Base-by-base conservation (phyloP, 1,140 invertebrate species). In the Drosophila pachea region DNA sequence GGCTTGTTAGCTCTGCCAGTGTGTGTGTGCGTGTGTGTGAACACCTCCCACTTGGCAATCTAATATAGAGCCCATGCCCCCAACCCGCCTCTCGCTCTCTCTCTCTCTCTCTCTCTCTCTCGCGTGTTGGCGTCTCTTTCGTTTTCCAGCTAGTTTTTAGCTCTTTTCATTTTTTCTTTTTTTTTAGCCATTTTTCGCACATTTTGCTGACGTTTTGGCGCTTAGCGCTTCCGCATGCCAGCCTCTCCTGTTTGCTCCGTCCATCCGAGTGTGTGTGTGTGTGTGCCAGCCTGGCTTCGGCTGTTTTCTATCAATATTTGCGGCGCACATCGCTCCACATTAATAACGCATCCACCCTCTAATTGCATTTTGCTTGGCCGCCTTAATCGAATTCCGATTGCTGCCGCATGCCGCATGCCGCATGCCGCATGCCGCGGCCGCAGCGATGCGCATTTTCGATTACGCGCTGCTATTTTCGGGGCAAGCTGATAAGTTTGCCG, bases 281-380 rank as follows among this genome's bases (percentile, higher is more conserved):
- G 8, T 8, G 0, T 8, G 36, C 22, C 22, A 2, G 22, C 22
- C 22, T 38, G 36, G 4, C 8, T 38, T 38, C 8, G 36, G 8
- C 11, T 47, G 45, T 65, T 63, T 61, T 68, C 64, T 74, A 78
- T 78, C 63, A 78, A 75, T 75, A 62, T 76, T 63, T 68, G 58
- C 55, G 35, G 31, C 47, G 56, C 32, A 35, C 50, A 54, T 70
- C 71, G 81, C 79, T 86, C 79, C 76, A 88, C 78, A 88, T 88
- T 88, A 88, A 88, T 88, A 88, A 88, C 81, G 86, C 86, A 88
- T 88, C 78, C 86, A 88, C 86, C 86, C 86, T 88, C 86, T 88
- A 88, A 88, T 88, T 88, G 86, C 76, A 81, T 88, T 88, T 77
- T 69, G 47, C 43, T 53, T 43, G 49, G 72, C 52, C 55, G 62